Evolutionary conservation across 2,888 invertebrate genomes (phyloP).

Genomic region (Capitulum mitella): DNA sequence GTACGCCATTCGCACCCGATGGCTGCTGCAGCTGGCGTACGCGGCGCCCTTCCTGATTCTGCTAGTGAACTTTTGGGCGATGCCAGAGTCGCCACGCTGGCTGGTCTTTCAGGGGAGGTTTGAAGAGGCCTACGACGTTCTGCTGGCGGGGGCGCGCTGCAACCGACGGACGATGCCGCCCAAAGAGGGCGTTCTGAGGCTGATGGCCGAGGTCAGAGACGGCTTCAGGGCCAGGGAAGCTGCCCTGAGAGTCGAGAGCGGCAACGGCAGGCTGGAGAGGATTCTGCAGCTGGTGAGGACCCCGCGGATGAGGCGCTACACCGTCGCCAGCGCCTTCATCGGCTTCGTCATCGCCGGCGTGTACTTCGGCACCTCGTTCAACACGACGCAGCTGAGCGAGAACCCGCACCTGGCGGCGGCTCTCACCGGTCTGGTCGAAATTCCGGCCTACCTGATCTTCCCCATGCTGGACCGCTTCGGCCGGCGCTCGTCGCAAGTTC

Average conservation of each 20-base stretch:
- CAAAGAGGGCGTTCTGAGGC: neutral
- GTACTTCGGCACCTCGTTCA: slow-evolving; percentile 46
- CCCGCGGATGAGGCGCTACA: neutral
- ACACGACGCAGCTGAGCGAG: slow-evolving; percentile 44
- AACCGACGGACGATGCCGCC: neutral
- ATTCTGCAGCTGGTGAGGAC: neutral
- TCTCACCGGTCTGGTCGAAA: slow-evolving; percentile 47
- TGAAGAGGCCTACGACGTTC: neutral
- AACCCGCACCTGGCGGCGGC: slow-evolving; percentile 48
- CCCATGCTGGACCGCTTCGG: slow-evolving; percentile 44
- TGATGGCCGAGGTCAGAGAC: neutral
- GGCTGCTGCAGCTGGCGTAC: slow-evolving; percentile 58
- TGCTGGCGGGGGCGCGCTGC: neutral
- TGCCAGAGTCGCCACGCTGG: slow-evolving; percentile 50
- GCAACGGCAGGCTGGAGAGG: neutral
- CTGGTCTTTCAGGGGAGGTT: slow-evolving; percentile 46
- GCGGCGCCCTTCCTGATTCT: slow-evolving; percentile 57
- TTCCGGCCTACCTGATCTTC: slow-evolving; percentile 44
- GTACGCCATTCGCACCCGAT: slow-evolving; percentile 60
- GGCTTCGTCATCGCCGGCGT: slow-evolving; percentile 41
- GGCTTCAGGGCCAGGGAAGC: neutral
- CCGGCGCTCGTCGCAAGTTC: slow-evolving; percentile 44
- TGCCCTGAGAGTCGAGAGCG: neutral
- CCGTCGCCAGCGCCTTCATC: neutral
- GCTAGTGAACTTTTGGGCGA: slow-evolving; percentile 50